These are phyloP conservation scores for Florisuga fusca DNA, from an alignment of 2,797 vertebrate genomes.

Conservation along the genomic window DNA sequence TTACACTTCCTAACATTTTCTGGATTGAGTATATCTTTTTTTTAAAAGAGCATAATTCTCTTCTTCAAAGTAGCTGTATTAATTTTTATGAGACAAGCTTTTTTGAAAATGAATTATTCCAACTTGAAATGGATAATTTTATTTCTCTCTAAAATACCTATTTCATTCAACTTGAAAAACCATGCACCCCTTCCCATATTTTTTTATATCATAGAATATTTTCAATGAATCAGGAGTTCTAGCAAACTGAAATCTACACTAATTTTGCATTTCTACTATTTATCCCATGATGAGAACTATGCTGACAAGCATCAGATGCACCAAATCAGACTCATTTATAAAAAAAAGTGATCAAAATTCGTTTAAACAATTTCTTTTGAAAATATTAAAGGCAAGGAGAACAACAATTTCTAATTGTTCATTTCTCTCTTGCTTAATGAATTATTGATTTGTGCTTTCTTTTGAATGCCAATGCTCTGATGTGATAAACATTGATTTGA, in stretches of 20 bases:
- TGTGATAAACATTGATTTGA: constrained; percentile 45
- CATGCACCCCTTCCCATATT: fast-evolving
- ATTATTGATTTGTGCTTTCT: constrained; percentile 52
- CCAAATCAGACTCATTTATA: not conserved
- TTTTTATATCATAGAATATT: not conserved
- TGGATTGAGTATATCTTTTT: not conserved
- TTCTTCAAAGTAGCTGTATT: not conserved
- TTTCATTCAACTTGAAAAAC: not conserved
- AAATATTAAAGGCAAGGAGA: not conserved
- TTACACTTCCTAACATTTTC: not conserved
- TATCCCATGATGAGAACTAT: not conserved
- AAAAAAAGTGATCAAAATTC: constrained; percentile 6
- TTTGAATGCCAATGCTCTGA: not conserved
- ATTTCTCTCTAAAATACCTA: not conserved
- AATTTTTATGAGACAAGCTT: not conserved
- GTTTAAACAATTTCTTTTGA: not conserved
- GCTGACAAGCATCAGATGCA: not conserved
- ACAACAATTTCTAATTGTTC: not conserved
- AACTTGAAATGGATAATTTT: not conserved
- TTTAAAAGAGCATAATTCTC: not conserved
- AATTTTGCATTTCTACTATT: not conserved
- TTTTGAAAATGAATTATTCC: not conserved
- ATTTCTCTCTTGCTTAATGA: constrained; percentile 35
- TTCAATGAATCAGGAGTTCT: not conserved
- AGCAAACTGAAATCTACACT: not conserved